Base-by-base conservation (phyloP, 2,888 invertebrate genomes). In the Apamea epomidion region DNA sequence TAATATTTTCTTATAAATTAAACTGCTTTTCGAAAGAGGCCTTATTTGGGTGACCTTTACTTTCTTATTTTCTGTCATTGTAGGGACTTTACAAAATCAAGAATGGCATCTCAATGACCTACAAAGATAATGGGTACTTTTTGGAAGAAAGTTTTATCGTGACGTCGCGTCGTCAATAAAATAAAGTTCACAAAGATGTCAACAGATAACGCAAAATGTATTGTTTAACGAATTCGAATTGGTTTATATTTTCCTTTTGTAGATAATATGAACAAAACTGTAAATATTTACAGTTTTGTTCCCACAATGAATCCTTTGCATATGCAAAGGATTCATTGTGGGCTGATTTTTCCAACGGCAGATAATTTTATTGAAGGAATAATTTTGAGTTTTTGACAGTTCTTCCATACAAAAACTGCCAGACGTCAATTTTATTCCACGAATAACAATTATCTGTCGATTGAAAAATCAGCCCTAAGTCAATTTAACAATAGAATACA, bases 41-140 rank as follows among this genome's bases (percentile, higher is more conserved):
- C 18, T 51, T 48, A 48, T 42, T 42, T 6, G 8, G 16, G 12
- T 7, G 42, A 51, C 32, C 12, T 18, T 21, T 42, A 7, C 7
- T 12, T 51, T 54, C 10, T 21, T 62, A 42, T 62, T 67, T 67
- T 60, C 25, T 37, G 1, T 25, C 29, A 64, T 45, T n/a, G 2
- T 3, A 51, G 58, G 79, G 48, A 64, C 29, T 72, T 82, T 60
- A 62, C 48, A 64, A 25, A 69, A 54, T 2, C 12, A 62, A 62
- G 71, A 58, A n/a, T 58, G 58, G 7, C 16, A 62, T 62, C 48
- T 69, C 62, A 67, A 58, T 37, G 3, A 58, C 58, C 25, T 42
- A 51, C 21, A 29, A 37, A 67, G 67, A 71, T 80, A 80, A 65
- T 25, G 0, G 74, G 74, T 68, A 80, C 48, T 68, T 83, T 79